These are phyloP conservation scores for Polylopha cassiicola DNA, from an alignment of 2,888 invertebrate species.

Conservation along the genomic window DNA sequence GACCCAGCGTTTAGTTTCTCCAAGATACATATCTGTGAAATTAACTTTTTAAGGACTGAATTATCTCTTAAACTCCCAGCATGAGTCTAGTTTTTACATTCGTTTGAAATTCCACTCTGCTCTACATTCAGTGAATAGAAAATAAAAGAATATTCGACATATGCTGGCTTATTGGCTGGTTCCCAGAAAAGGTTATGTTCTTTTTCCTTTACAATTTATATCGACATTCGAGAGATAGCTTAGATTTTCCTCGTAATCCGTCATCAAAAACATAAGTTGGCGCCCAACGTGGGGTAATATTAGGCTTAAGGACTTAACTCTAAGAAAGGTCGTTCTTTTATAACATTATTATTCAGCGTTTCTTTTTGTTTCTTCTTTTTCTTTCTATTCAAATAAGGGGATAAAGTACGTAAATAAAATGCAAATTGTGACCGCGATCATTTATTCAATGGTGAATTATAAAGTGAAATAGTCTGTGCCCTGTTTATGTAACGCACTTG, in stretches of 20 bases:
- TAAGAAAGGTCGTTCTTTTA: neutral
- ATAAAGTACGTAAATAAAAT: slow-evolving; percentile 9
- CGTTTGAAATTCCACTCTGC: too few species aligned
- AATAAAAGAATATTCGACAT: too few species aligned
- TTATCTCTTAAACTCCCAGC: too few species aligned
- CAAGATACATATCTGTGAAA: slow-evolving; percentile 14
- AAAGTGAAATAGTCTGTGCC: too few species aligned
- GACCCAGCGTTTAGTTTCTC: slow-evolving; percentile 5
- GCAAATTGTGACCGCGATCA: neutral
- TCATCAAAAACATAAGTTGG: too few species aligned
- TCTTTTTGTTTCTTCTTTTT: slow-evolving; percentile 5
- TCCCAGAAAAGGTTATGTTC: too few species aligned
- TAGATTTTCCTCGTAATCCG: too few species aligned
- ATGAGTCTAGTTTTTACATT: too few species aligned
- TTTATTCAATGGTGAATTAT: slow-evolving; percentile 5
- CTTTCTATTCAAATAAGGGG: slow-evolving; percentile 2
- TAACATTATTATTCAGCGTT: neutral
- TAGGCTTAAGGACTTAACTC: neutral
- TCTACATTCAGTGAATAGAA: too few species aligned
- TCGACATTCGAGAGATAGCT: neutral
- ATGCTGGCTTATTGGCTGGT: too few species aligned
- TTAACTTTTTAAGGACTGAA: slow-evolving; percentile 18
- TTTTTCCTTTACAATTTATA: too few species aligned
- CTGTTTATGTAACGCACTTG: too few species aligned
- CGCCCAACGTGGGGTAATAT: slow-evolving; percentile 7